Evolutionary conservation across 2,797 vertebrate species (phyloP).

Genomic region (Helarctos malayanus): DNA sequence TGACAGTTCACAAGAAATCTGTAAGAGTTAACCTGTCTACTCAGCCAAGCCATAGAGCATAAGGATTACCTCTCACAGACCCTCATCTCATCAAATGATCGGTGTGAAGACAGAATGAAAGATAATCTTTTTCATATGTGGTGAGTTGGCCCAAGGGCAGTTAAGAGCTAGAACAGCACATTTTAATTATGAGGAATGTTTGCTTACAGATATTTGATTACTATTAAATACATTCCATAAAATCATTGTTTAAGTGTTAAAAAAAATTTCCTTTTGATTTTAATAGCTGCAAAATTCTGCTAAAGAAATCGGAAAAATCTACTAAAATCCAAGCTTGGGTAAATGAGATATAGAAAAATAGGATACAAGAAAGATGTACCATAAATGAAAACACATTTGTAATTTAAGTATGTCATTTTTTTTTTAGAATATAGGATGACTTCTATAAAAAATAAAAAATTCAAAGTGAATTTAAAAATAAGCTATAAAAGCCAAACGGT

Average conservation of each 20-base stretch:
- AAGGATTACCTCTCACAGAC: neutral
- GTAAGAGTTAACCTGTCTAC: neutral
- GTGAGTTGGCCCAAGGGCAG: neutral
- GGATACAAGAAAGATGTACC: neutral
- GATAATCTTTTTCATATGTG: constrained; percentile 46
- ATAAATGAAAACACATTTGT: constrained; percentile 35
- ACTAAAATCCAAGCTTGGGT: constrained; percentile 8
- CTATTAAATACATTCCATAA: constrained; percentile 29
- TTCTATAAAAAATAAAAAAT: neutral
- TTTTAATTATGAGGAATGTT: constrained; percentile 48
- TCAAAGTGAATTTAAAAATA: constrained; percentile 54
- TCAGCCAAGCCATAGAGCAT: neutral
- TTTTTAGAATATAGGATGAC: neutral
- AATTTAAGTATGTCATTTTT: neutral
- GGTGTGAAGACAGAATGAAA: neutral
- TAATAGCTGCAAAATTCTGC: constrained; percentile 45
- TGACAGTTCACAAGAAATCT: neutral
- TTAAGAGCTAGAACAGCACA: constrained; percentile 7
- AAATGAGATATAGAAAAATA: constrained; percentile 16
- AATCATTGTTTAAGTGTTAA: constrained; percentile 25
- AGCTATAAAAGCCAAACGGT: neutral
- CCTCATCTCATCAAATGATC: neutral
- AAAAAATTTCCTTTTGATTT: constrained; percentile 52
- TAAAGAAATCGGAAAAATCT: constrained; percentile 47
- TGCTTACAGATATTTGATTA: constrained; percentile 49